Base-by-base conservation (phyloP, 2,888 invertebrate genomes). In the Monopis laevigella region DNA sequence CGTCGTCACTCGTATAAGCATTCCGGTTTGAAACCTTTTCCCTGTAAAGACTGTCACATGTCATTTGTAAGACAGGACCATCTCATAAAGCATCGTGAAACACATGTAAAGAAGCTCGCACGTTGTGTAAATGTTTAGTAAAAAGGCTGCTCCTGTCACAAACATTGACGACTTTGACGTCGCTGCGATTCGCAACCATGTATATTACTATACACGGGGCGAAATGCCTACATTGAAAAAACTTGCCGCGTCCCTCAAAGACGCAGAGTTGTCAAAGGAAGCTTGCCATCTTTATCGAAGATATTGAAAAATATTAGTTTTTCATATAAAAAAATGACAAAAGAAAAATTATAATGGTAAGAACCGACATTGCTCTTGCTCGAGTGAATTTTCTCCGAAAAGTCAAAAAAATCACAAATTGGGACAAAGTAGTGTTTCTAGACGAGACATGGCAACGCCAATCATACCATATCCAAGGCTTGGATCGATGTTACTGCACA, bases 371-470 rank as follows among this genome's bases (percentile, higher is more conserved):
- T 42, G 29, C n/a, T 27, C 13, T 38, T 6, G 24, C 29, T n/a
- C 30, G 39, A 11, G 10, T 24, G 5, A 11, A 24, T 30, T 42
- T 42, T 39, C n/a, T 42, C 12, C 29, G 39, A 2, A 39, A 42
- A 26, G 42, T 19, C 2, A 38, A 39, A 28, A 6, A 42, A 16
- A 39, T 42, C 24, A 11, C 43, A 44, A 40, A 35, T 45, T 35
- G 13, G 42, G 41, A 43, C 11, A 44, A 45, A 34, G n/a, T n/a
- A n/a, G n/a, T n/a, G n/a, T 47, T 50, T 38, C 36, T 44, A 21
- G 46, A 48, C 32, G 46, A 46, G 29, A 50, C 47, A 42, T 48
- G 44, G 48, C 29, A 48, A 47, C 27, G 45, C 45, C 11, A 46
- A 46, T 27, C 45, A 48, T 29, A 40, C 17, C 19, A 11, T 29